Percentiles rank a stretch among this genome's conserved stretches.
phyloP scores from a whole-genome alignment of 2,113 vertebrate genomes.

The Aegithalos caudatus region DNA sequence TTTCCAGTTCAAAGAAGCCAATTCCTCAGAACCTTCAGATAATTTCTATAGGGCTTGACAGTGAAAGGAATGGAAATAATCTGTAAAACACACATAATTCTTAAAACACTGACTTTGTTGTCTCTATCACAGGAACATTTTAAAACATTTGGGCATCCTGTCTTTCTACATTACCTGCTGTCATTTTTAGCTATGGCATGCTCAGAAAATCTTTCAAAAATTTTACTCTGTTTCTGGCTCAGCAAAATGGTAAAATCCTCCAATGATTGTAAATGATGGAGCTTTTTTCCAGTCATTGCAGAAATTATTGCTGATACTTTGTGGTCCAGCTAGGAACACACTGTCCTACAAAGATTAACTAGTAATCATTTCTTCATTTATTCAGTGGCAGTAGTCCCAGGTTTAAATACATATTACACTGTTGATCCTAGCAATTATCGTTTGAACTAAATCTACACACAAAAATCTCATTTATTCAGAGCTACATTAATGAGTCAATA shows the following conservation, averaged over 20 bases:
- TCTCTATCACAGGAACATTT: not conserved
- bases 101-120: conserved; percentile 1
- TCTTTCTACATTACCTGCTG: conserved; percentile 3
- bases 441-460: conserved; percentile 23
- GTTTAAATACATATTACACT: conserved; percentile 44
- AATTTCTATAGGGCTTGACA: not conserved
- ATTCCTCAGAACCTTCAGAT: not conserved
- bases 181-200: not conserved
- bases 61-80: not conserved
- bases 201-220: conserved; percentile 17
- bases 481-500: conserved; percentile 66
- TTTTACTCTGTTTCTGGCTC: not conserved
- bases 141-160: not conserved
- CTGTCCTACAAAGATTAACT: conserved; percentile 45
- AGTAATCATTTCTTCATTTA: conserved; percentile 49
- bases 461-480: conserved; percentile 46
- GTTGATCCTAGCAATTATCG: conserved; percentile 53
- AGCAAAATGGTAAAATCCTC: not conserved
- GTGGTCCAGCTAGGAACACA: conserved; percentile 1
- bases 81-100: not conserved
- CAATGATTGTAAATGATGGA: not conserved
- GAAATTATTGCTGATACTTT: conserved; percentile 9
- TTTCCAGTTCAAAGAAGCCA: not conserved
- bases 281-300: conserved; percentile 14
- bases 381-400: conserved; percentile 55